Conservation (phyloP, 30 jellyfish, hydroid and myxozoan genomes). For the Pseudorhiza aurosa region DNA sequence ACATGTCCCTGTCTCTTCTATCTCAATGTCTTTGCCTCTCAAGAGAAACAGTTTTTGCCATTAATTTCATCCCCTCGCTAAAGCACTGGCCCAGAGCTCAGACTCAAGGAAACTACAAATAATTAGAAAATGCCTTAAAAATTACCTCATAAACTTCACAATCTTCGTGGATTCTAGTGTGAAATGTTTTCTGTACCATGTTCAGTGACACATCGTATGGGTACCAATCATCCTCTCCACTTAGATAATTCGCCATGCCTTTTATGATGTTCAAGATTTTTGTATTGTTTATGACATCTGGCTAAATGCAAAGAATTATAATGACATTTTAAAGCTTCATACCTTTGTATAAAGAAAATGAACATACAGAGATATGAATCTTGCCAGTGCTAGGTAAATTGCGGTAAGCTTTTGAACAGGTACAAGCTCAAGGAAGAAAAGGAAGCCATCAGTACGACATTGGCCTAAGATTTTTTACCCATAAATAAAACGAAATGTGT, state of each 20-base stretch:
- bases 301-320: conserved; percentile 21
- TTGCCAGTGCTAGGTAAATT: too few relatives aligned
- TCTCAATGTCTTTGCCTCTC: too few relatives aligned
- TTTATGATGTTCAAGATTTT: conserved; percentile 24
- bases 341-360: not conserved
- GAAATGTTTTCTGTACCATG: conserved; percentile 56
- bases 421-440: too few relatives aligned
- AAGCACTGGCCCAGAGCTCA: too few relatives aligned
- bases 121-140: not conserved
- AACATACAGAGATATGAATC: too few relatives aligned
- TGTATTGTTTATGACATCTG: conserved; percentile 39
- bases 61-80: too few relatives aligned
- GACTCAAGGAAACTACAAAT: not conserved
- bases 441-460: too few relatives aligned
- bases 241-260: conserved; percentile 50
- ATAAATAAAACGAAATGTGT: too few relatives aligned
- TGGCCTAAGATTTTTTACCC: too few relatives aligned
- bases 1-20: too few relatives aligned
- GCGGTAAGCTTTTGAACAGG: too few relatives aligned
- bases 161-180: conserved; percentile 72
- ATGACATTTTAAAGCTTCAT: not conserved
- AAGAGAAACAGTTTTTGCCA: too few relatives aligned
- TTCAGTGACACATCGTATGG: conserved; percentile 82
- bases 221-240: conserved; percentile 66
- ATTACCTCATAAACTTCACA: conserved; percentile 67